These are phyloP conservation scores for Drosophila ogumai DNA, from an alignment of 1,140 invertebrate genomes.

Conservation along the genomic window DNA sequence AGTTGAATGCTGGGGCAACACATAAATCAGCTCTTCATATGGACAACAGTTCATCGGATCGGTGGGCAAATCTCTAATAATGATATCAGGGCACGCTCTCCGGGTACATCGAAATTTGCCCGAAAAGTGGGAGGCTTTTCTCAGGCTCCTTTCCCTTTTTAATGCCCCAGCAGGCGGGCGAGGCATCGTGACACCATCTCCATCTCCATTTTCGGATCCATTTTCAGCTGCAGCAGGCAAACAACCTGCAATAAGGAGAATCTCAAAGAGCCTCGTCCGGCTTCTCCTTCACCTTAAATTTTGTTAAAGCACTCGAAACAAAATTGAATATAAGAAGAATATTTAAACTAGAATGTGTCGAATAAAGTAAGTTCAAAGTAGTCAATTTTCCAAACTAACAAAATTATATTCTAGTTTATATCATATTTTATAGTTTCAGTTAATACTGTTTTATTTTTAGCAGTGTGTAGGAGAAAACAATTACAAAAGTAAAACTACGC, in stretches of 20 bases:
- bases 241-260: slow-evolving; percentile 39
- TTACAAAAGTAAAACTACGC: slow-evolving; percentile 12
- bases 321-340: neutral
- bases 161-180: slow-evolving; percentile 6
- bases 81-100: slow-evolving; percentile 41
- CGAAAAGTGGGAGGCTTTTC: slow-evolving; percentile 28
- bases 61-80: slow-evolving; percentile 36
- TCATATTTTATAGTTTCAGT: neutral
- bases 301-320: neutral
- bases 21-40: slow-evolving; percentile 45
- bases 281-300: neutral
- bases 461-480: slow-evolving; percentile 6
- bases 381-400: neutral
- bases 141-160: slow-evolving; percentile 44
- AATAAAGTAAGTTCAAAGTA: neutral
- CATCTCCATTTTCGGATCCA: slow-evolving; percentile 26
- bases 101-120: slow-evolving; percentile 2
- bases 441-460: neutral
- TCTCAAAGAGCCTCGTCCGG: slow-evolving; percentile 19
- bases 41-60: slow-evolving; percentile 2
- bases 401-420: too few relatives aligned
- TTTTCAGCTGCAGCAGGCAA: slow-evolving; percentile 19
- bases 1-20: slow-evolving; percentile 4
- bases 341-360: neutral
- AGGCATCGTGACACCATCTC: slow-evolving; percentile 72